Evolutionary conservation across 2,797 vertebrate genomes (phyloP), one percentile per base, ranked within the genome.

Genomic region (Pseudochromis fuscus): DNA sequence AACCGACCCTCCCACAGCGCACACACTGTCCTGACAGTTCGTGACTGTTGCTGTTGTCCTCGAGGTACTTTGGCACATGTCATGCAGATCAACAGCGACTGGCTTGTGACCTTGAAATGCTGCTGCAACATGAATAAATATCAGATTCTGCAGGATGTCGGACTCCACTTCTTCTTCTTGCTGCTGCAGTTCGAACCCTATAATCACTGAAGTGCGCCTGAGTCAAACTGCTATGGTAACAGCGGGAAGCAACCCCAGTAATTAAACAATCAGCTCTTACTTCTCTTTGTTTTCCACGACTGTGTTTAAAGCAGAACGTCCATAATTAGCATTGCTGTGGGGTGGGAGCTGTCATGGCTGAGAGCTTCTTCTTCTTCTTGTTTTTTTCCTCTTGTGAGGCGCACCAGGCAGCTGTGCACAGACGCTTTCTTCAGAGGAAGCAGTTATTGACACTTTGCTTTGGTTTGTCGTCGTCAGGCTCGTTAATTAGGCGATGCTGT

Each of bases 221-320:
- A 90, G 90, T 90, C 87, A 84, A 65, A 92, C 93, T 95, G 91
- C 94, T 90, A 95, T 94, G 94, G 93, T 83, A 93, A 95, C 93
- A 68, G 42, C 18, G 64, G 51, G 85, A 91, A 93, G 91, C 74
- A 87, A 90, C 84, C 91, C 91, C 89, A 93, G 93, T 95, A 95
- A 96, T 96, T 96, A 96, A 94, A 94, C 94, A 93, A 93, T 94
- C 94, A 93, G 90, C 93, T 94, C 92, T 77, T 60, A 89, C 72
- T 83, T 90, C 87, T 92, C 88, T 86, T 90, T 92, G 94, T 93
- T 94, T 91, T 75, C 60, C 87, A 89, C 92, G 85, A 89, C 91
- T 83, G 87, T 83, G 91, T 92, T 93, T 88, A 88, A 85, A 90
- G 69, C 67, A 91, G 89, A 86, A 62, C 83, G 73, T 76, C 84